Evolutionary conservation across 1,140 invertebrate genomes (phyloP).

Genomic region (Cotesia chilonis): DNA sequence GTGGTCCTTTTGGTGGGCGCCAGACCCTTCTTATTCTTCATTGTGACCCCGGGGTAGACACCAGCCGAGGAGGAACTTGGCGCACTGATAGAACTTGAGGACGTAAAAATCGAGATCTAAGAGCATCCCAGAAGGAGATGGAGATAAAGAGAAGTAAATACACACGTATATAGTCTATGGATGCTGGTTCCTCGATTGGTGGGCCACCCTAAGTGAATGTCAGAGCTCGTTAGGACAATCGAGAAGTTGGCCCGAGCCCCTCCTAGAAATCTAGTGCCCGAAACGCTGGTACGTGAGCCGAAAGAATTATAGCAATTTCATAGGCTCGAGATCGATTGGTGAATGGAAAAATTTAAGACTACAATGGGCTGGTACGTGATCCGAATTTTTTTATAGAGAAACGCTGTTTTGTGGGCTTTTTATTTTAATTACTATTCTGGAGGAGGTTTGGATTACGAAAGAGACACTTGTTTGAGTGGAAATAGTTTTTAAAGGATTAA

Average conservation of each 20-base stretch:
- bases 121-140: background rate
- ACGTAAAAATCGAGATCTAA: constrained; percentile 13
- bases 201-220: constrained; percentile 53
- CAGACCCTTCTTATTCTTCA: background rate
- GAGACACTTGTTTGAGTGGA: too few relatives aligned
- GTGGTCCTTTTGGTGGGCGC: background rate
- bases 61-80: too few relatives aligned
- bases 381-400: background rate
- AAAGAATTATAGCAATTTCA: constrained; percentile 61
- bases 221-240: constrained; percentile 58
- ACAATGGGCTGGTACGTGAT: constrained; percentile 23
- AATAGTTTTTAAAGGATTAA: too few relatives aligned
- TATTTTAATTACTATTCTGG: too few relatives aligned
- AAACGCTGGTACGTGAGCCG: constrained; percentile 51
- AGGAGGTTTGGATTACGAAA: too few relatives aligned
- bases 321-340: constrained; percentile 1
- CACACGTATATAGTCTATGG: constrained; percentile 16
- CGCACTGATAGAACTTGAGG: constrained; percentile 1
- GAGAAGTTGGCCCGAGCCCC: constrained; percentile 47
- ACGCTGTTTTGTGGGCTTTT: too few relatives aligned
- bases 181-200: background rate
- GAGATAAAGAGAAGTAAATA: constrained; percentile 29
- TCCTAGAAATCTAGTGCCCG: constrained; percentile 28
- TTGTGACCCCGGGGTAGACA: background rate
- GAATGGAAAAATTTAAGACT: constrained; percentile 40